Conservation (phyloP, 1,140 invertebrate species). For the Drosophila bocki region DNA sequence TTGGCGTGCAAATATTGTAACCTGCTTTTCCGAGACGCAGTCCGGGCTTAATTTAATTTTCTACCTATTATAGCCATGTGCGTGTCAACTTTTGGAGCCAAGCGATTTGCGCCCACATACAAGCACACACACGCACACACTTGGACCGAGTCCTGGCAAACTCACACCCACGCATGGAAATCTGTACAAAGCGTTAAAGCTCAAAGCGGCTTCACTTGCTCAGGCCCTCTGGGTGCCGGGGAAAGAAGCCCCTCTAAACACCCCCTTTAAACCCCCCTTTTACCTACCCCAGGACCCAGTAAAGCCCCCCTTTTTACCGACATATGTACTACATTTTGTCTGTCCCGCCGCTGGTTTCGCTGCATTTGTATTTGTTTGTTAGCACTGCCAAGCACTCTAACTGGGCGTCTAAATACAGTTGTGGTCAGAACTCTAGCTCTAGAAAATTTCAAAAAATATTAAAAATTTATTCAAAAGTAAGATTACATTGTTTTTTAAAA, state of each 20-base stretch:
- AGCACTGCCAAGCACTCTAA: constrained; percentile 48
- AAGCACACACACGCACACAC: constrained; percentile 12
- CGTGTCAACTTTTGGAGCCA: constrained; percentile 76
- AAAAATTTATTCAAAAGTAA: no score
- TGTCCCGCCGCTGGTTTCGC: constrained; percentile 43
- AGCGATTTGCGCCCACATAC: constrained; percentile 54
- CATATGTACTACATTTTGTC: constrained; percentile 72
- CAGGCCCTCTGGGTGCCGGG: background rate
- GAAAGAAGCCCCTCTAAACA: background rate
- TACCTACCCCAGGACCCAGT: background rate
- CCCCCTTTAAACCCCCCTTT: background rate
- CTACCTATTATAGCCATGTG: constrained; percentile 66
- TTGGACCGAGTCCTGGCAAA: constrained; percentile 12
- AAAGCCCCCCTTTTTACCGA: constrained; percentile 38
- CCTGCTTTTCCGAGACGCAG: constrained; percentile 51
- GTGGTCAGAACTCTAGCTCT: background rate
- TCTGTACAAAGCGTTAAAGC: constrained; percentile 63
- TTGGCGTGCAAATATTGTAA: constrained; percentile 66
- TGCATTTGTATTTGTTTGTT: constrained; percentile 75
- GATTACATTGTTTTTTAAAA: no score
- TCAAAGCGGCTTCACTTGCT: constrained; percentile 62
- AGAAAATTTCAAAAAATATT: background rate
- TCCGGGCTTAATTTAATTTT: constrained; percentile 72
- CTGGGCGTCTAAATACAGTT: constrained; percentile 11
- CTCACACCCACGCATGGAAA: constrained; percentile 30